Conservation (phyloP, 2,113 vertebrate genomes). For the Trogon surrucura region DNA sequence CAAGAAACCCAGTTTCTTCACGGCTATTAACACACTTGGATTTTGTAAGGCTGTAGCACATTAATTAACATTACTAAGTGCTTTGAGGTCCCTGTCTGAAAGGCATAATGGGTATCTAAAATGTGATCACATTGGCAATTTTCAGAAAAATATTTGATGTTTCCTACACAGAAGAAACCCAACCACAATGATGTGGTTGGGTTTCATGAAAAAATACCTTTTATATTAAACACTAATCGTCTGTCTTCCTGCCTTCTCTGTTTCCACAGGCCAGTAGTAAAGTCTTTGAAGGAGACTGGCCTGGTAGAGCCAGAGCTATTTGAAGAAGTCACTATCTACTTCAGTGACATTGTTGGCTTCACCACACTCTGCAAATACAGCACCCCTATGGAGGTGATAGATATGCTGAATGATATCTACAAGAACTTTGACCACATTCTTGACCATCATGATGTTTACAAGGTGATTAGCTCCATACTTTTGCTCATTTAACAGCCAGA, state of each 20-base stretch:
- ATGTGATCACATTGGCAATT: not conserved
- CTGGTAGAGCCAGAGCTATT: slow-evolving; percentile 92
- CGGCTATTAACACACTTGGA: not conserved
- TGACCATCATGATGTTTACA: slow-evolving; percentile 96
- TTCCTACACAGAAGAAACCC: not conserved
- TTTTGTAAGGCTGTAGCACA: not conserved
- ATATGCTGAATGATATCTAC: slow-evolving; percentile 98
- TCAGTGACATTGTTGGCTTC: slow-evolving; percentile 98
- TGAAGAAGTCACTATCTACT: slow-evolving; percentile 96
- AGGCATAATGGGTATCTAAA: not conserved
- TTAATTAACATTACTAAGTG: not conserved
- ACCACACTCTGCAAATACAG: slow-evolving; percentile 97
- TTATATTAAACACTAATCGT: not conserved
- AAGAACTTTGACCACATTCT: slow-evolving; percentile 96
- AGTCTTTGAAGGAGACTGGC: slow-evolving; percentile 94
- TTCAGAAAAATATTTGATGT: not conserved
- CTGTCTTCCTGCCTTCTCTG: not conserved
- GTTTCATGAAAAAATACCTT: slow-evolving; percentile 2
- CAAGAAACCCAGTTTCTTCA: not conserved
- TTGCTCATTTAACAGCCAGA: not conserved
- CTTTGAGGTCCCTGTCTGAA: not conserved
- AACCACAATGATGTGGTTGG: not conserved
- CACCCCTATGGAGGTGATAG: slow-evolving; percentile 98
- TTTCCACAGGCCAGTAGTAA: slow-evolving; percentile 89
- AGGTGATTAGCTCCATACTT: slow-evolving; percentile 78